phyloP scores from a whole-genome alignment of 2,888 invertebrate genomes.

The Galerucella calmariensis region DNA sequence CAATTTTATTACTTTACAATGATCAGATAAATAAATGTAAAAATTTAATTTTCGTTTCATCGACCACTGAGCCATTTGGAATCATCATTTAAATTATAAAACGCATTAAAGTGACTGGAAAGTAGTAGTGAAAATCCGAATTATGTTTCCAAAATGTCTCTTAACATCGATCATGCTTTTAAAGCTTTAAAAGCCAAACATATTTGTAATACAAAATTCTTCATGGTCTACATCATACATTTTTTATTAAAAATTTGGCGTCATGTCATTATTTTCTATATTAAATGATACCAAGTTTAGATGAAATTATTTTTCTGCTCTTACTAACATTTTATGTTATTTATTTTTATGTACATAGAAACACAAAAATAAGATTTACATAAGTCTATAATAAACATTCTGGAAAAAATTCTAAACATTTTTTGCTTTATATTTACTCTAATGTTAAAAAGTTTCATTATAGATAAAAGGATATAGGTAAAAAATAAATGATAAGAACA shows the following conservation, averaged over 20 bases:
- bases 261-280: not conserved
- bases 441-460: too few relatives aligned
- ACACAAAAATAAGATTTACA: too few relatives aligned
- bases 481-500: too few relatives aligned
- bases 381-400: too few relatives aligned
- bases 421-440: too few relatives aligned
- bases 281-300: not conserved
- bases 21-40: conserved; percentile 26
- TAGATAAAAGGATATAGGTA: too few relatives aligned
- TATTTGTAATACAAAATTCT: not conserved
- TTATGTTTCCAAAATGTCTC: not conserved
- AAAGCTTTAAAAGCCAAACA: conserved; percentile 10
- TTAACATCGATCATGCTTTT: not conserved
- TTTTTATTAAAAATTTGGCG: not conserved
- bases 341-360: not conserved
- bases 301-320: not conserved
- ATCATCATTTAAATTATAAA: not conserved
- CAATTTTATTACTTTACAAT: conserved; percentile 31
- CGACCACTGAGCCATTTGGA: not conserved
- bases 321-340: not conserved
- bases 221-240: not conserved
- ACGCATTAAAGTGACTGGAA: not conserved
- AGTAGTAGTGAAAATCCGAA: not conserved
- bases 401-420: too few relatives aligned
- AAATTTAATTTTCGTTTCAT: conserved; percentile 9